Conservation (phyloP, 2,888 invertebrate genomes). For the Leptothorax acervorum region DNA sequence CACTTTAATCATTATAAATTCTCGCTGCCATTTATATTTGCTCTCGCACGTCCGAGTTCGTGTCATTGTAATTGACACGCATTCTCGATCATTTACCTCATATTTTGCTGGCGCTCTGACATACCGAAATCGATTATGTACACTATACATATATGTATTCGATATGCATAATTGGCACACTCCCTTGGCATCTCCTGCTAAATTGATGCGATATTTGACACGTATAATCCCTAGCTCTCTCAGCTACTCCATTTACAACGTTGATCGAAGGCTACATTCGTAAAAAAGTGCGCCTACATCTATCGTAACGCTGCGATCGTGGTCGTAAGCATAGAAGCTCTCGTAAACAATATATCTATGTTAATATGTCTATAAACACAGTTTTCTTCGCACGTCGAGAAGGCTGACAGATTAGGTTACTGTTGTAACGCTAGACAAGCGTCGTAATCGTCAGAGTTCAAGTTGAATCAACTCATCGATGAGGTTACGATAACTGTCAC, state of each 20-base stretch:
- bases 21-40: conserved; percentile 14
- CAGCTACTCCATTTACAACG: conserved; percentile 23
- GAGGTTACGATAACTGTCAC: too few species aligned
- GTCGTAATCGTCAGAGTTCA: too few species aligned
- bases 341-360: too few species aligned
- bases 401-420: too few species aligned
- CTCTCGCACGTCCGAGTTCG: neutral
- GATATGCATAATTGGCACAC: conserved; percentile 52
- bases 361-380: too few species aligned
- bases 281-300: neutral
- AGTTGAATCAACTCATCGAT: too few species aligned
- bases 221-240: conserved; percentile 32
- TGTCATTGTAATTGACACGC: conserved; percentile 30
- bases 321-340: too few species aligned
- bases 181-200: conserved; percentile 17
- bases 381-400: too few species aligned
- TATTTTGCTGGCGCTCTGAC: conserved; percentile 13
- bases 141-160: conserved; percentile 24
- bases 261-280: conserved; percentile 9
- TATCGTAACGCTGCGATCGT: too few species aligned
- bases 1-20: conserved; percentile 35
- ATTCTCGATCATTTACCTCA: conserved; percentile 39
- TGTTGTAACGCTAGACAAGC: too few species aligned
- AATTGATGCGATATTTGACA: conserved; percentile 50
- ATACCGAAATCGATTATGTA: conserved; percentile 32